phyloP scores from a whole-genome alignment of 2,113 vertebrate genomes.

The Montifringilla adamsi region DNA sequence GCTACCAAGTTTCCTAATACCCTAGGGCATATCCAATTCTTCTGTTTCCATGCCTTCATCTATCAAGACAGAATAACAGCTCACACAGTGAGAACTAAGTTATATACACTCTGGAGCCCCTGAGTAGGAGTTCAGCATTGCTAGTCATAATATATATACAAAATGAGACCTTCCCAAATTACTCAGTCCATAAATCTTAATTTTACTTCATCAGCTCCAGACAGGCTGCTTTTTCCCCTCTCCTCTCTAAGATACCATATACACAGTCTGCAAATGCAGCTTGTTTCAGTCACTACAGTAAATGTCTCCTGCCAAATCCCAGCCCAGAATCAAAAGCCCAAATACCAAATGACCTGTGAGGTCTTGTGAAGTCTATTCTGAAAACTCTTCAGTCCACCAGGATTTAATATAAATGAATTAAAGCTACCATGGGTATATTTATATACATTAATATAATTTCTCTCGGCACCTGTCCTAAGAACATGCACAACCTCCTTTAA shows the following conservation, averaged over 20 bases:
- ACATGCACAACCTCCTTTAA: neutral
- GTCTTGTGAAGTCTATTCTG: neutral
- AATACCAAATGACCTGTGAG: neutral
- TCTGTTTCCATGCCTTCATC: neutral
- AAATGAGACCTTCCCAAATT: conserved; percentile 26
- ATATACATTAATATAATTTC: neutral
- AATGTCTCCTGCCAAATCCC: neutral
- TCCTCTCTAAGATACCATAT: neutral
- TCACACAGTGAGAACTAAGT: neutral
- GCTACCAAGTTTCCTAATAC: neutral
- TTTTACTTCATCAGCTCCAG: neutral
- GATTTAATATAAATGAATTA: neutral
- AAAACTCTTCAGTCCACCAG: neutral
- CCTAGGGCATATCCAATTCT: neutral
- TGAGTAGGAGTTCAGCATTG: conserved; percentile 21
- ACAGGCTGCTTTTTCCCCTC: neutral
- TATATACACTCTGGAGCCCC: neutral
- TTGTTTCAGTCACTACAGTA: neutral
- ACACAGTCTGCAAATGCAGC: neutral
- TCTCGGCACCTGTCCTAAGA: neutral
- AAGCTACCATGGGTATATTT: neutral
- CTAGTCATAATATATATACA: conserved; percentile 42
- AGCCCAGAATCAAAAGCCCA: neutral
- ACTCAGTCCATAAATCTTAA: conserved; percentile 35
- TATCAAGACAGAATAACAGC: neutral